Evolutionary conservation across 2,113 vertebrate genomes (phyloP).

Genomic region (Zingel zingel): DNA sequence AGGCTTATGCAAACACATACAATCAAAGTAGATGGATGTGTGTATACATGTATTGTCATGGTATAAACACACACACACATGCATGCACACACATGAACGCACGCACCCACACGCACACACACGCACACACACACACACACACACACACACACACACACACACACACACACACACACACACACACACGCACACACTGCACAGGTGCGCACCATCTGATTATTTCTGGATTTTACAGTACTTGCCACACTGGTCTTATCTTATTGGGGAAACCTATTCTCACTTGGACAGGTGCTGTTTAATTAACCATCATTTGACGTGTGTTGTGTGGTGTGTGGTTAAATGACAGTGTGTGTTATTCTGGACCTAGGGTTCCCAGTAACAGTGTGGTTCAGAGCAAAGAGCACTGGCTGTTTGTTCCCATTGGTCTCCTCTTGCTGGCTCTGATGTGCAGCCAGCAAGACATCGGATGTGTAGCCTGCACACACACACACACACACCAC

Average conservation of each 20-base stretch:
- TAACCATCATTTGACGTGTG: neutral
- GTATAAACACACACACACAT: neutral
- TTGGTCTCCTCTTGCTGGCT: conserved; percentile 31
- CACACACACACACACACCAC: neutral
- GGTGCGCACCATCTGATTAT: conserved; percentile 5
- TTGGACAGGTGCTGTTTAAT: conserved; percentile 1
- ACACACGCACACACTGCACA: neutral
- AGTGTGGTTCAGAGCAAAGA: conserved; percentile 17
- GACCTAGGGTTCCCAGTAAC: conserved; percentile 1
- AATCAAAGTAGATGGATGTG: neutral
- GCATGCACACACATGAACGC: neutral
- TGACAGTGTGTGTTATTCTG: neutral
- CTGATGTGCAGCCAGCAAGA: conserved; percentile 1
- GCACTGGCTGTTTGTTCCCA: conserved; percentile 33
- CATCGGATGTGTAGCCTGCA: neutral
- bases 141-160: neutral
- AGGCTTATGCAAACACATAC: neutral
- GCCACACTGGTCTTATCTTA: neutral
- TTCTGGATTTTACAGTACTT: conserved; percentile 2
- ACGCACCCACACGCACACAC: neutral
- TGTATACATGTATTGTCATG: neutral
- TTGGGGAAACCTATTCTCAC: too few relatives aligned
- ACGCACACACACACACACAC: neutral
- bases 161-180: neutral
- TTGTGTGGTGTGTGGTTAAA: neutral